phyloP scores from a whole-genome alignment of 1,140 invertebrate species.

The Cyclina sinensis region DNA sequence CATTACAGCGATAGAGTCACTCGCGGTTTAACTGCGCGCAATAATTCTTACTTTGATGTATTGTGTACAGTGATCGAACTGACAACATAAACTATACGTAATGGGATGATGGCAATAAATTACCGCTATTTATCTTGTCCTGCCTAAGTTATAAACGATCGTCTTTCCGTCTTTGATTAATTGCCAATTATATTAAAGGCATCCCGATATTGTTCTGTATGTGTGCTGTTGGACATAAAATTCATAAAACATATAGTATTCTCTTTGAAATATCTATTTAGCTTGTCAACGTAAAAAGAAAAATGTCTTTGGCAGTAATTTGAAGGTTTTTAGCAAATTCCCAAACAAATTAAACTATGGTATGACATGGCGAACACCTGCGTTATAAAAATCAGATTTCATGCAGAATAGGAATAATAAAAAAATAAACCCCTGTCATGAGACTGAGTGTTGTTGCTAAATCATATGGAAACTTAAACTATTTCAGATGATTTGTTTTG shows the following conservation, averaged over 20 bases:
- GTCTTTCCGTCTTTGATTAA: slow-evolving; percentile 65
- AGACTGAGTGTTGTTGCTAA: no score
- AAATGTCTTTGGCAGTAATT: slow-evolving; percentile 21
- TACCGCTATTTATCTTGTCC: slow-evolving; percentile 67
- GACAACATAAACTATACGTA: slow-evolving; percentile 65
- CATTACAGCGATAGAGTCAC: slow-evolving; percentile 35
- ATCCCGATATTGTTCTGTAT: slow-evolving; percentile 39
- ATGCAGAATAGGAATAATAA: no score
- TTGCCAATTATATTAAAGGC: slow-evolving; percentile 61
- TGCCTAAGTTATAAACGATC: slow-evolving; percentile 44
- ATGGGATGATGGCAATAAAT: slow-evolving; percentile 65
- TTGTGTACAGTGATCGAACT: slow-evolving; percentile 26
- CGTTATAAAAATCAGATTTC: not conserved
- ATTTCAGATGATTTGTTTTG: no score
- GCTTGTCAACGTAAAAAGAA: slow-evolving; percentile 28
- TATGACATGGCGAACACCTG: slow-evolving; percentile 35
- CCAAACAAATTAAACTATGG: slow-evolving; percentile 4
- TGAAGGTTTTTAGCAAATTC: slow-evolving; percentile 30
- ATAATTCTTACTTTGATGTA: slow-evolving; percentile 64
- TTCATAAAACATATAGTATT: slow-evolving; percentile 34
- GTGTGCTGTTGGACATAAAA: slow-evolving; percentile 42
- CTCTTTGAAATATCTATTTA: slow-evolving; percentile 63
- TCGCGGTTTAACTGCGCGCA: slow-evolving; percentile 34
- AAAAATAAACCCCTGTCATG: no score
- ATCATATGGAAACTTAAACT: no score